Evolutionary conservation across 2,888 invertebrate species (phyloP).

Genomic region (Agapostemon virescens): DNA sequence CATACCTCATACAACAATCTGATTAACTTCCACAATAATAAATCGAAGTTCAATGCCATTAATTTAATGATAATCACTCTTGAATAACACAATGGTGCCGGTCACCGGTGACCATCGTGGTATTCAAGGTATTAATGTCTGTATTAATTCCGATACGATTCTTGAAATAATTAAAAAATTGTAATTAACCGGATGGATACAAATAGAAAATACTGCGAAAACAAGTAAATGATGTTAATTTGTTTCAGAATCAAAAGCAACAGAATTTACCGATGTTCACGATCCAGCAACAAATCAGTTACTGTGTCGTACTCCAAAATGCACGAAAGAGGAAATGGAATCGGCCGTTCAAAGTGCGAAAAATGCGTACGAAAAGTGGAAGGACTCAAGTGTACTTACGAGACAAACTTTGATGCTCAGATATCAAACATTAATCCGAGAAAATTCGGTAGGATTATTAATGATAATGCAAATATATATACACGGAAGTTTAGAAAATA

Average conservation of each 20-base stretch:
- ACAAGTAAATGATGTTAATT: not conserved
- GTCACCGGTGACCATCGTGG: too few species aligned
- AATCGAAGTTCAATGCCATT: too few species aligned
- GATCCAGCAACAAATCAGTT: slow-evolving; percentile 96
- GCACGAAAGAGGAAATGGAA: slow-evolving; percentile 94
- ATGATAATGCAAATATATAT: not conserved
- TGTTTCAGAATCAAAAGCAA: slow-evolving; percentile 91
- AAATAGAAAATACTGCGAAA: not conserved
- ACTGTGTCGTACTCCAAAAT: slow-evolving; percentile 91
- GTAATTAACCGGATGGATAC: not conserved
- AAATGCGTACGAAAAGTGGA: slow-evolving; percentile 90
- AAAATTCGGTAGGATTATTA: slow-evolving; percentile 77
- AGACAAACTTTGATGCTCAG: slow-evolving; percentile 96
- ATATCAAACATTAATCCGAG: slow-evolving; percentile 80
- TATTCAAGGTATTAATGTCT: too few species aligned
- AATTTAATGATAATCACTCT: too few species aligned
- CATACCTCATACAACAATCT: too few species aligned
- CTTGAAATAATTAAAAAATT: not conserved
- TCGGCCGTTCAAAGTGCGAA: slow-evolving; percentile 93
- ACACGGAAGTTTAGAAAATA: too few species aligned
- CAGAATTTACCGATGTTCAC: slow-evolving; percentile 96
- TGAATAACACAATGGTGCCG: too few species aligned
- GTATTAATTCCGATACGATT: not conserved
- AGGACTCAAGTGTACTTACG: slow-evolving; percentile 93
- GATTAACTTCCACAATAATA: too few species aligned